phyloP scores from a whole-genome alignment of 2,797 vertebrate species.

The Pangasius djambal region DNA sequence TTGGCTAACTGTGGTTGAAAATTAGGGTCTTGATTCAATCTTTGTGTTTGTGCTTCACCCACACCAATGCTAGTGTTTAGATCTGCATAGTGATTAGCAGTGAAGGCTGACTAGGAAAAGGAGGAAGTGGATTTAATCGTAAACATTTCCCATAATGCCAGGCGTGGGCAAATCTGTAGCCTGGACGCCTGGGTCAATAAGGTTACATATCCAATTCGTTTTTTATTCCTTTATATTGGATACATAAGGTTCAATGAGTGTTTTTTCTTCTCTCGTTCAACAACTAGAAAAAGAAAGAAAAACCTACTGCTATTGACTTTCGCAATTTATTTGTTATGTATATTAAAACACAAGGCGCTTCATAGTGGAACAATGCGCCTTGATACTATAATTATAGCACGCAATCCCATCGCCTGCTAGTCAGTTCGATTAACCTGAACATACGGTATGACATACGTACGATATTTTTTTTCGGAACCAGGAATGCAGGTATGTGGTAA shows the following conservation, averaged over 20 bases:
- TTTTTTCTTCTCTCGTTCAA: not conserved
- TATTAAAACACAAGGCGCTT: not conserved
- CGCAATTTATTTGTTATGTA: not conserved
- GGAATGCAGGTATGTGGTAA: not conserved
- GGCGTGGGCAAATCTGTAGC: not conserved
- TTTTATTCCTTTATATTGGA: not conserved
- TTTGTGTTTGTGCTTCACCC: constrained; percentile 1
- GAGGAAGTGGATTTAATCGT: not conserved
- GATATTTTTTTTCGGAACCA: not conserved
- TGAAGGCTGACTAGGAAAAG: constrained; percentile 9
- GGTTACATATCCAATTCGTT: not conserved
- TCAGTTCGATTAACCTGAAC: not conserved
- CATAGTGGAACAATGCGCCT: not conserved
- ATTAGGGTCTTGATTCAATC: not conserved
- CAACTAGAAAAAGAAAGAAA: not conserved
- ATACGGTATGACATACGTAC: not conserved
- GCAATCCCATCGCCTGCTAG: not conserved
- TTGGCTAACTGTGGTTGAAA: not conserved
- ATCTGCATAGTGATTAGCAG: constrained; percentile 14
- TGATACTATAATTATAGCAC: not conserved
- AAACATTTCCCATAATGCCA: not conserved
- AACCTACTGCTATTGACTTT: not conserved
- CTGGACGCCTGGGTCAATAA: not conserved
- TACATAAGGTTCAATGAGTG: not conserved
- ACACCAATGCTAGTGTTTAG: constrained; percentile 4